Evolutionary conservation across 2,113 vertebrate genomes (phyloP).

Genomic region (Syrrhaptes paradoxus): DNA sequence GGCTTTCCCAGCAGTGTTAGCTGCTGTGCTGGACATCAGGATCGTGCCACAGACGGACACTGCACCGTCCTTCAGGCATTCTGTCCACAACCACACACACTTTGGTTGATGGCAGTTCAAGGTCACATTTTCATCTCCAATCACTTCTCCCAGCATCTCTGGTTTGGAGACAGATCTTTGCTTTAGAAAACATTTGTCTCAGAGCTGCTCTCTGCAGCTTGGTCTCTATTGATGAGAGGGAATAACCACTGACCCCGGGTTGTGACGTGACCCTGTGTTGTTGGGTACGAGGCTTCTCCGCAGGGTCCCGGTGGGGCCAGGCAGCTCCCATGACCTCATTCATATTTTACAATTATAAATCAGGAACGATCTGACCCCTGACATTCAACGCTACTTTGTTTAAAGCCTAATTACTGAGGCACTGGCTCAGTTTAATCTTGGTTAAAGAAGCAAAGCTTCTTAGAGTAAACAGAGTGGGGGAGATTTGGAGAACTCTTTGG

Average conservation of each 20-base stretch:
- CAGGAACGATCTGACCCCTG: constrained; percentile 5
- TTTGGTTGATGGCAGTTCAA: neutral
- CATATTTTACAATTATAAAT: neutral
- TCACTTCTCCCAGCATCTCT: neutral
- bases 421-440: constrained; percentile 44
- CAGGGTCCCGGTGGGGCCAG: neutral
- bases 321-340: neutral
- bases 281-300: neutral
- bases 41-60: rapidly evolving
- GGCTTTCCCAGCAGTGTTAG: neutral
- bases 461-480: constrained; percentile 28
- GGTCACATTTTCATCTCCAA: neutral
- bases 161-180: neutral
- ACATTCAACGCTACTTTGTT: neutral
- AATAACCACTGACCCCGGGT: neutral
- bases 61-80: neutral
- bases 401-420: constrained; percentile 56
- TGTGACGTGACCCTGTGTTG: neutral
- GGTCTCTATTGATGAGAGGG: neutral
- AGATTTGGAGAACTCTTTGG: constrained; percentile 13
- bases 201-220: neutral
- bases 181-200: neutral
- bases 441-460: constrained; percentile 64
- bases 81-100: neutral
- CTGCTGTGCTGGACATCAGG: neutral